Percentiles rank a stretch among this genome's conserved stretches.
Conservation (phyloP, 2,113 vertebrate genomes). For the Onychostoma macrolepis region DNA sequence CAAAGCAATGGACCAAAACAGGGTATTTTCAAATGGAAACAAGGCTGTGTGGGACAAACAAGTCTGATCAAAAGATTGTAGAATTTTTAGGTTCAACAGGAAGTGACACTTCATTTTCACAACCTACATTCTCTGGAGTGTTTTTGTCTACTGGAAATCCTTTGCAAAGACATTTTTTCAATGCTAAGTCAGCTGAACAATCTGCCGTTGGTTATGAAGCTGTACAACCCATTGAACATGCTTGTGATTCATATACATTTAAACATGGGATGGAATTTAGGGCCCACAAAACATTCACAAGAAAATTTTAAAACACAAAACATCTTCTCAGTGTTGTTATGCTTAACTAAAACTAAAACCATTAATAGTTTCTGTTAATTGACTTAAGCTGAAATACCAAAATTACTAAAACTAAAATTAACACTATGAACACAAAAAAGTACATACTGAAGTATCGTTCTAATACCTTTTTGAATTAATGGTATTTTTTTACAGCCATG, state of each 20-base stretch:
- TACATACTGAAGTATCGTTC: too few species aligned
- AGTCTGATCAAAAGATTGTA: background rate
- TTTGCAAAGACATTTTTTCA: background rate
- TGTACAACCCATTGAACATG: background rate
- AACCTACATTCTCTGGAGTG: background rate
- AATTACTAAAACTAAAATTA: too few species aligned
- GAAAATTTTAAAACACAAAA: too few species aligned
- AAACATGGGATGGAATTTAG: background rate
- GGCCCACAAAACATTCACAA: background rate
- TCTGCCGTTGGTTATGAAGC: background rate
- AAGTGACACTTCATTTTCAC: background rate
- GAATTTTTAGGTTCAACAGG: background rate
- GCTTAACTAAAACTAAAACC: too few species aligned
- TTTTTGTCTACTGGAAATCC: background rate
- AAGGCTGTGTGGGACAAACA: background rate
- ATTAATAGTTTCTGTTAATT: too few species aligned
- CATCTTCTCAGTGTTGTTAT: too few species aligned
- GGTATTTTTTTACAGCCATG: too few species aligned
- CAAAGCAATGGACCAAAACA: background rate
- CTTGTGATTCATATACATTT: background rate
- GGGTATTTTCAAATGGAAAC: background rate
- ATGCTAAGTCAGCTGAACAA: background rate
- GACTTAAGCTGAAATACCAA: too few species aligned
- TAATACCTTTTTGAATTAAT: too few species aligned
- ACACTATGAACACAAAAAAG: too few species aligned